Evolutionary conservation across 2,797 vertebrate species (phyloP).

Genomic region (Smutsia gigantea): DNA sequence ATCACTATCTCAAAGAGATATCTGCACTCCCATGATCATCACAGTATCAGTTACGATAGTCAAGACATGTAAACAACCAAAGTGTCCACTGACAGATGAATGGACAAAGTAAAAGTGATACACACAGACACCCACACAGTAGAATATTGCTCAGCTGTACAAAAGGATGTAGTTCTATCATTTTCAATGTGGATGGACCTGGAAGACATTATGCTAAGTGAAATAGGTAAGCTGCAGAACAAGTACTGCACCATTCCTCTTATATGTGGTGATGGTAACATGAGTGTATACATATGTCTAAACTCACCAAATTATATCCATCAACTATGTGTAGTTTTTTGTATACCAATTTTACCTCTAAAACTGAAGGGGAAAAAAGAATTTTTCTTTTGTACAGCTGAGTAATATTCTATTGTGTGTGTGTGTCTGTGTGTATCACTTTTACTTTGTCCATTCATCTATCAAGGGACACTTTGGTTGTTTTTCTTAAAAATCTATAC

Average conservation of each 20-base stretch:
- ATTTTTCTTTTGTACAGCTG: neutral
- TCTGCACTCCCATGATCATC: neutral
- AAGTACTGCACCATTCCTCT: neutral
- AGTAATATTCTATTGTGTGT: no score
- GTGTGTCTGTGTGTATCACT: no score
- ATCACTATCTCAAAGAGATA: neutral
- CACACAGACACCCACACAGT: neutral
- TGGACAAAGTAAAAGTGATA: neutral
- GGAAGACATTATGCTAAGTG: neutral
- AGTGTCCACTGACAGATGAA: neutral
- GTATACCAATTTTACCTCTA: neutral
- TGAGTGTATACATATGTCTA: neutral
- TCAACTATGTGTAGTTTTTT: neutral
- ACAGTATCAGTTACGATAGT: neutral
- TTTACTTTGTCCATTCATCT: no score
- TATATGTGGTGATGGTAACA: neutral
- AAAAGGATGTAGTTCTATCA: neutral
- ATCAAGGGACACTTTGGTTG: no score
- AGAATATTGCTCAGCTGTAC: neutral
- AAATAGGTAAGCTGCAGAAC: neutral
- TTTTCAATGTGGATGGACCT: neutral
- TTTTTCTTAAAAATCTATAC: neutral
- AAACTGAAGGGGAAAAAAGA: neutral
- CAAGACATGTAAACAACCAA: neutral
- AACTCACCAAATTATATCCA: neutral